Evolutionary conservation across 1,140 invertebrate species (phyloP).

Genomic region (Habropoda laboriosa): DNA sequence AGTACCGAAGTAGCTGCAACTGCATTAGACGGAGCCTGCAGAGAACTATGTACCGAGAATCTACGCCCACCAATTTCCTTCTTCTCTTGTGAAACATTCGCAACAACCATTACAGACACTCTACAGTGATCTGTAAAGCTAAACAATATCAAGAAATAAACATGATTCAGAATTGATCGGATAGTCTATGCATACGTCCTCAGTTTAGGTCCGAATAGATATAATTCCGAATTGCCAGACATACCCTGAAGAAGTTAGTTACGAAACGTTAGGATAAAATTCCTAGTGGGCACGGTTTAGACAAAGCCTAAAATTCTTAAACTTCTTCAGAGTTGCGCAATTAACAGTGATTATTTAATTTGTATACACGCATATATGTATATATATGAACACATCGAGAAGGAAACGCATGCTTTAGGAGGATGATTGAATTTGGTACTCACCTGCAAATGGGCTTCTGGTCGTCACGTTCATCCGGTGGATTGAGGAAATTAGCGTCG

Average conservation of each 20-base stretch:
- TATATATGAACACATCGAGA: too few species aligned
- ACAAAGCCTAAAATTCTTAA: too few species aligned
- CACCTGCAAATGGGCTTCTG: constrained; percentile 79
- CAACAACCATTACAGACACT: not conserved
- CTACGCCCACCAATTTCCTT: not conserved
- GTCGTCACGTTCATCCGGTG: constrained; percentile 74
- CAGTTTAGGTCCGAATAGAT: too few species aligned
- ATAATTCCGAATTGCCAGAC: too few species aligned
- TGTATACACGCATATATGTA: too few species aligned
- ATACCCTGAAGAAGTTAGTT: too few species aligned
- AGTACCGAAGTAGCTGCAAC: constrained; percentile 1
- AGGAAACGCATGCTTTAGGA: not conserved
- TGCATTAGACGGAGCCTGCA: not conserved
- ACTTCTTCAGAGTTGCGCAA: not conserved
- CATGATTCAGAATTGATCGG: not conserved
- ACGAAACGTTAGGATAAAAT: too few species aligned
- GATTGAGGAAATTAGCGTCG: constrained; percentile 74
- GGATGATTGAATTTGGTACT: constrained; percentile 36
- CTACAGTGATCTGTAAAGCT: not conserved
- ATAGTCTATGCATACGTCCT: too few species aligned
- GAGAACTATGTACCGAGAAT: not conserved
- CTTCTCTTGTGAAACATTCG: not conserved
- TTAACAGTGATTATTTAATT: too few species aligned
- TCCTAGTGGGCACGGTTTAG: too few species aligned
- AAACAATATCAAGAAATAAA: not conserved